Percentiles rank a stretch among this genome's conserved stretches.
Evolutionary conservation across 1,140 invertebrate species (phyloP).

Genomic region (Ceratina calcarata): DNA sequence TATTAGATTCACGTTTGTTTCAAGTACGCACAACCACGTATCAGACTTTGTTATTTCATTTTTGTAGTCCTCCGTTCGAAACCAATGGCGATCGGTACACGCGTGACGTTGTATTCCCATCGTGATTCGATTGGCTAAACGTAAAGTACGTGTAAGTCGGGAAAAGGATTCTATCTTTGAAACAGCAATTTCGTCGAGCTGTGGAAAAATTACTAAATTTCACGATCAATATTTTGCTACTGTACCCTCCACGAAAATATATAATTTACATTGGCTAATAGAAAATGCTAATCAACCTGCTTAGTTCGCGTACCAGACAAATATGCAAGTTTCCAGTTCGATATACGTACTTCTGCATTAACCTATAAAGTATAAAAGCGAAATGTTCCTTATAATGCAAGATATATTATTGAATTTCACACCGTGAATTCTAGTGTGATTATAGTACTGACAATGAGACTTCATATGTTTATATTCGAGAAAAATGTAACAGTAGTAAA

Average conservation of each 20-base stretch:
- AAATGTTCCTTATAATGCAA: background rate
- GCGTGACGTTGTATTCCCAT: constrained; percentile 38
- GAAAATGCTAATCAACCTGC: constrained; percentile 1
- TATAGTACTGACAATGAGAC: background rate
- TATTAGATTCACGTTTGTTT: background rate
- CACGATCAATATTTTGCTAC: constrained; percentile 29
- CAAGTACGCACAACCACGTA: background rate
- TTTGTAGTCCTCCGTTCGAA: background rate
- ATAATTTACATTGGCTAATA: background rate
- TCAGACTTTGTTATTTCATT: constrained; percentile 38
- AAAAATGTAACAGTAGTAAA: background rate
- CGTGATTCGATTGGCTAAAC: constrained; percentile 34
- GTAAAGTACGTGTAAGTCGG: constrained; percentile 16
- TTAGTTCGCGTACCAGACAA: background rate
- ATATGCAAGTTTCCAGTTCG: constrained; percentile 30
- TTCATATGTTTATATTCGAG: background rate
- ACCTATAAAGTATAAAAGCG: constrained; percentile 51
- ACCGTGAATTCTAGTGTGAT: background rate
- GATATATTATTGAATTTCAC: background rate
- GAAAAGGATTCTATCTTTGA: constrained; percentile 48
- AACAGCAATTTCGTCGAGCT: constrained; percentile 34
- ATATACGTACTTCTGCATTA: constrained; percentile 40
- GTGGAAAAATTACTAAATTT: constrained; percentile 35
- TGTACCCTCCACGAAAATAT: background rate
- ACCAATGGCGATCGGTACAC: constrained; percentile 15